phyloP scores from a whole-genome alignment of 1,140 invertebrate genomes.

The Nasonia giraulti region DNA sequence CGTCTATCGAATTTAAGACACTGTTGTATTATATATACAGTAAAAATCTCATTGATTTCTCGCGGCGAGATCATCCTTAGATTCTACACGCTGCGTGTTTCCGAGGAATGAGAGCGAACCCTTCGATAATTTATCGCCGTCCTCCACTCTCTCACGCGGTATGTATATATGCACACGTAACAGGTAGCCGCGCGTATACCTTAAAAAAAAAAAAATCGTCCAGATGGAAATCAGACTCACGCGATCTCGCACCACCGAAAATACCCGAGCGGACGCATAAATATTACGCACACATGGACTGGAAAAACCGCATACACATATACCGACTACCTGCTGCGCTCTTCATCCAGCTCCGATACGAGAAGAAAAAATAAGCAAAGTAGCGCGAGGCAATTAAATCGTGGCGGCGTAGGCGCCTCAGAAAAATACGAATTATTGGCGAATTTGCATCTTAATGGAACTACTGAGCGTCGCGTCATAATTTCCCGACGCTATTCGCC shows the following conservation, averaged over 20 bases:
- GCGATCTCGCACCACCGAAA: not conserved
- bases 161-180: no score
- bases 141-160: no score
- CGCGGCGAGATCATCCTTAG: no score
- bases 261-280: conserved; percentile 35
- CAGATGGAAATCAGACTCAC: not conserved
- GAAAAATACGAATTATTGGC: conserved; percentile 68
- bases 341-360: not conserved
- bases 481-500: conserved; percentile 57
- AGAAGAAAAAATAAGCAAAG: conserved; percentile 38
- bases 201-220: not conserved
- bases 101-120: no score
- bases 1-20: no score
- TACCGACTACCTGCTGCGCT: not conserved
- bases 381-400: conserved; percentile 70
- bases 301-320: not conserved
- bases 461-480: conserved; percentile 62
- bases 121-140: no score
- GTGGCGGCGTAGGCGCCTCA: conserved; percentile 62
- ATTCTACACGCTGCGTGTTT: no score
- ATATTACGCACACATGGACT: conserved; percentile 27
- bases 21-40: no score
- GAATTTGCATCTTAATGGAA: conserved; percentile 75
- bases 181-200: not conserved
- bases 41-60: no score